Conservation (phyloP, 64 coral and sea anemone species). For the Porites australiensis region DNA sequence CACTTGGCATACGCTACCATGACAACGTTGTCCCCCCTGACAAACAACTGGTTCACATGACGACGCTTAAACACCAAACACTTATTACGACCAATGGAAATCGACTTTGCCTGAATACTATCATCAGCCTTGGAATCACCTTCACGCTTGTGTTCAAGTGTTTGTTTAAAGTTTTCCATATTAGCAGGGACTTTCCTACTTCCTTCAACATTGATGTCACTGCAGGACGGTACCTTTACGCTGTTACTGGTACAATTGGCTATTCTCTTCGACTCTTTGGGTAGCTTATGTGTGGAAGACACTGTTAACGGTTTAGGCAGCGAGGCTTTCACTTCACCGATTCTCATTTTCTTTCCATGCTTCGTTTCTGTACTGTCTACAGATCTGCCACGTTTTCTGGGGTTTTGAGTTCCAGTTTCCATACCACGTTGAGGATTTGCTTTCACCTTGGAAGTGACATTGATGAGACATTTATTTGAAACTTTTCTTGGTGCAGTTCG, state of each 20-base stretch:
- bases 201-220: background rate
- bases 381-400: background rate
- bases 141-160: background rate
- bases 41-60: slow-evolving; percentile 96
- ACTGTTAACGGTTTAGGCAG: background rate
- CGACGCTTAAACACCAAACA: slow-evolving; percentile 84
- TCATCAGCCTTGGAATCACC: background rate
- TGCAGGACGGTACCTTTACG: background rate
- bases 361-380: background rate
- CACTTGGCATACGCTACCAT: slow-evolving; percentile 90
- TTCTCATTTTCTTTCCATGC: slow-evolving; percentile 7
- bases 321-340: background rate
- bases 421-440: background rate
- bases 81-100: slow-evolving; percentile 61
- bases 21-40: slow-evolving; percentile 97
- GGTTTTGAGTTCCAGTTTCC: background rate
- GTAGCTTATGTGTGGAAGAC: background rate
- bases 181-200: background rate
- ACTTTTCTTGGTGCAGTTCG: background rate
- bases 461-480: background rate
- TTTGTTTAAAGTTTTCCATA: background rate
- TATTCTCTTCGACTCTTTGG: background rate
- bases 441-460: background rate
- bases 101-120: background rate
- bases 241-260: background rate